A percentile compares a stretch with the other conserved stretches of the same genome.
These are phyloP conservation scores for Chionoecetes opilio DNA, from an alignment of 1,140 invertebrate genomes.

Conservation along the genomic window DNA sequence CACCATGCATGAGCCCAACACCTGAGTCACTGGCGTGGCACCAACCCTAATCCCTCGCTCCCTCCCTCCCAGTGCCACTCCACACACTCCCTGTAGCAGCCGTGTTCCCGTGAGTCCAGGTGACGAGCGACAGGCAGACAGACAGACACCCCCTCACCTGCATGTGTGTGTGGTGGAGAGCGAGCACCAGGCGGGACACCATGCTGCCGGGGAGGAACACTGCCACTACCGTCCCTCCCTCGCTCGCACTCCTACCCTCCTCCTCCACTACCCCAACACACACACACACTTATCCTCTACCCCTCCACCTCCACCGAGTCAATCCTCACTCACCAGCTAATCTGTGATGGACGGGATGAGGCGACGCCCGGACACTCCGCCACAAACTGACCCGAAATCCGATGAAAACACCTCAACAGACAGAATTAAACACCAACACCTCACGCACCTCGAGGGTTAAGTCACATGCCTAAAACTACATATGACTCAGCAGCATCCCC, in stretches of 20 bases:
- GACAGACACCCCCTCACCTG: background rate
- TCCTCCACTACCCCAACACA: background rate
- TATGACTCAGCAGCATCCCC: background rate
- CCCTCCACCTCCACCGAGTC: background rate
- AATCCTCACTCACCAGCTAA: background rate
- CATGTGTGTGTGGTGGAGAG: background rate
- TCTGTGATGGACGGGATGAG: constrained; percentile 1
- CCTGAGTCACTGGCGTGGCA: background rate
- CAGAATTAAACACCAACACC: constrained; percentile 7
- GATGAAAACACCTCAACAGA: background rate
- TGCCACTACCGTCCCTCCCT: background rate
- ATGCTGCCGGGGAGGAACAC: background rate
- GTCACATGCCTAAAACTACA: background rate
- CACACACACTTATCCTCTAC: background rate
- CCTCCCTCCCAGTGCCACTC: background rate
- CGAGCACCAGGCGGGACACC: background rate
- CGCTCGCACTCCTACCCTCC: too few relatives aligned
- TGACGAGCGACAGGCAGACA: too few relatives aligned
- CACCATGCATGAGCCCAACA: too few relatives aligned
- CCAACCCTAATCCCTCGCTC: background rate
- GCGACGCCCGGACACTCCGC: background rate
- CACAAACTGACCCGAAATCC: background rate
- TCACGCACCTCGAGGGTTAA: background rate
- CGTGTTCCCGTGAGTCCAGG: too few relatives aligned
- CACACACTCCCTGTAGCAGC: too few relatives aligned